Conservation (phyloP, 2,113 vertebrate genomes). For the Eretmochelys imbricata region DNA sequence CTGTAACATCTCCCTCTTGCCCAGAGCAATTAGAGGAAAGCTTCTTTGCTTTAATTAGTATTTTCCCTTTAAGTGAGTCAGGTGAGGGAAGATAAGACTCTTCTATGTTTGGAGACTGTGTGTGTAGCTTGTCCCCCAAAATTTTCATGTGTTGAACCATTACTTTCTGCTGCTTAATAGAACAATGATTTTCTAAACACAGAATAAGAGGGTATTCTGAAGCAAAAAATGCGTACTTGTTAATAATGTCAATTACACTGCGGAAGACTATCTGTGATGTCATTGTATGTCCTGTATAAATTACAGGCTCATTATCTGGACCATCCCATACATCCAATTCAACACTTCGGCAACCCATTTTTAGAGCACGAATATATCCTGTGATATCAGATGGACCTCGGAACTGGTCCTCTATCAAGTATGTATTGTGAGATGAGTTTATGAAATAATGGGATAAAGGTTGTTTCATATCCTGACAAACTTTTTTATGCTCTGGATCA, state of each 20-base stretch:
- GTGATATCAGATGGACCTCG: constrained; percentile 97
- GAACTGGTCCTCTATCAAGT: constrained; percentile 98
- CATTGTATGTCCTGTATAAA: constrained; percentile 98
- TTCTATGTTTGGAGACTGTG: constrained; percentile 85
- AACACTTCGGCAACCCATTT: constrained; percentile 97
- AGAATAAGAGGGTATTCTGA: constrained; percentile 95
- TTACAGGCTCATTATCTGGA: constrained; percentile 94
- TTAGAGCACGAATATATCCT: constrained; percentile 96
- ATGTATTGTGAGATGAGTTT: constrained; percentile 97
- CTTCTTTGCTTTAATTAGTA: constrained; percentile 95
- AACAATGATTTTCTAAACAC: constrained; percentile 98
- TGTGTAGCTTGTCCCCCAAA: constrained; percentile 90
- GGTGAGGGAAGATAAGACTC: constrained; percentile 94
- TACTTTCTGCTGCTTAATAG: constrained; percentile 94
- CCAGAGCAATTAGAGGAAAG: constrained; percentile 86
- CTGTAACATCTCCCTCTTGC: constrained; percentile 94
- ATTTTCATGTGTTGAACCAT: constrained; percentile 98
- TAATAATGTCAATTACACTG: constrained; percentile 93
- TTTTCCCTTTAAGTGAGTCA: constrained; percentile 88
- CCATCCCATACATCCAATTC: constrained; percentile 98
- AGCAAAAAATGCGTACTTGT: constrained; percentile 95
- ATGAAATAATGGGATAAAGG: constrained; percentile 98
- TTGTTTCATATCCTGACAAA: constrained; percentile 98
- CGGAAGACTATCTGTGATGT: constrained; percentile 97
- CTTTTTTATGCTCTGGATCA: constrained; percentile 95